Evolutionary conservation across 2,113 vertebrate species (phyloP).

Genomic region (Otolemur garnettii): DNA sequence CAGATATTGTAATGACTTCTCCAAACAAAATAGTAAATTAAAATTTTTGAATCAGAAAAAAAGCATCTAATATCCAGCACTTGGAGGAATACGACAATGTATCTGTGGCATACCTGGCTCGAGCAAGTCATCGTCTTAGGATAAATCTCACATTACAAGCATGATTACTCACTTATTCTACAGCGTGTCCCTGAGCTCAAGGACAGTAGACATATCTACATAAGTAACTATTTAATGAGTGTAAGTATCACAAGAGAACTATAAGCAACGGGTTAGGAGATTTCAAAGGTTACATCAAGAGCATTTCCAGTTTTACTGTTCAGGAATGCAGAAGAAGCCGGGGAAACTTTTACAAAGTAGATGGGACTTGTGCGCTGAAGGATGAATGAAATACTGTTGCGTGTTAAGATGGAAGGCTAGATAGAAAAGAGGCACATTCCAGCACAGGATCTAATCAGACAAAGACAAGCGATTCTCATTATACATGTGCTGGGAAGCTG

Average conservation of each 20-base stretch:
- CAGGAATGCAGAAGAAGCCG: neutral
- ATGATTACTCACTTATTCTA: neutral
- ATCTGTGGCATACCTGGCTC: neutral
- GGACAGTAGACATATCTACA: neutral
- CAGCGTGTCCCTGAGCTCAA: neutral
- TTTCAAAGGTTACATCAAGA: slow-evolving; percentile 24
- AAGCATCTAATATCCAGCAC: neutral
- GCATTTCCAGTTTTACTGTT: slow-evolving; percentile 11
- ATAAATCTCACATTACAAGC: neutral
- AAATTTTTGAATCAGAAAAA: neutral
- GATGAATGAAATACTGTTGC: slow-evolving; percentile 2
- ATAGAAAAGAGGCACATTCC: neutral
- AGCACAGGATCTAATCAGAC: neutral
- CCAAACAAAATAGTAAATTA: slow-evolving; percentile 13
- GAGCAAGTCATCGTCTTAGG: neutral
- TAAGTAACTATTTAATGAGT: neutral
- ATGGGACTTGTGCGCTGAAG: neutral
- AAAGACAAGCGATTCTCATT: neutral
- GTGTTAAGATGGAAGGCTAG: neutral
- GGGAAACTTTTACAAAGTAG: neutral
- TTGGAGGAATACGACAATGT: neutral
- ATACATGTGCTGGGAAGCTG: neutral
- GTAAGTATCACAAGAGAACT: slow-evolving; percentile 22
- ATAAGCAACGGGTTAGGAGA: neutral
- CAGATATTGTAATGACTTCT: slow-evolving; percentile 2